A percentile compares a stretch with the other conserved stretches of the same genome.
These are phyloP conservation scores for Sebastes hubbsi DNA, from an alignment of 2,797 vertebrate species.

Conservation along the genomic window DNA sequence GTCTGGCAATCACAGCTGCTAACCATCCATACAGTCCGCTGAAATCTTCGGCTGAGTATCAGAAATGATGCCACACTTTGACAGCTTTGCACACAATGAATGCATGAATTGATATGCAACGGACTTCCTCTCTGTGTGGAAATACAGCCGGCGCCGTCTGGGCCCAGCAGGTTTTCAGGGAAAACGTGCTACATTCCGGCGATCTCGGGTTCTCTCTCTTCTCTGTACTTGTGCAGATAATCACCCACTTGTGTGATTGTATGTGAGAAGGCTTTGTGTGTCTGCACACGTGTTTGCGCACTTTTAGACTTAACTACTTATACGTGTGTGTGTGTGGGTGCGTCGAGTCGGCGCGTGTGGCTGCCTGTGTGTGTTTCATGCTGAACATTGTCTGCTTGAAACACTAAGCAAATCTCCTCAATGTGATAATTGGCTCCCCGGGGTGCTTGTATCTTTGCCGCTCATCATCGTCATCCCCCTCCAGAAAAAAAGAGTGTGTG, in stretches of 20 bases:
- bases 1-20: not conserved
- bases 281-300: constrained; percentile 40
- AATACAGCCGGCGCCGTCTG: constrained; percentile 36
- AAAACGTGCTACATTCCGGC: constrained; percentile 56
- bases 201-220: constrained; percentile 55
- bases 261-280: constrained; percentile 48
- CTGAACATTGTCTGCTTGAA: constrained; percentile 77
- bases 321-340: not conserved
- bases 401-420: constrained; percentile 79
- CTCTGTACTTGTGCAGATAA: constrained; percentile 63
- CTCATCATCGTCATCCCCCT: constrained; percentile 72
- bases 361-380: constrained; percentile 52
- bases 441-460: constrained; percentile 73
- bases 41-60: not conserved
- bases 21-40: not conserved
- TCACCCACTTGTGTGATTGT: constrained; percentile 68
- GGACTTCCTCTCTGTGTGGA: constrained; percentile 33
- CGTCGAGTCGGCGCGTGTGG: not conserved
- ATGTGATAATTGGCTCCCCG: constrained; percentile 83
- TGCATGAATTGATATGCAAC: constrained; percentile 46
- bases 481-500: constrained; percentile 49
- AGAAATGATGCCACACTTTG: constrained; percentile 13
- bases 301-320: constrained; percentile 18
- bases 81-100: constrained; percentile 6
- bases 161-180: constrained; percentile 44